Percentiles rank a stretch among this genome's conserved stretches.
Evolutionary conservation across 1,140 invertebrate genomes (phyloP).

Genomic region (Heliconius congener): DNA sequence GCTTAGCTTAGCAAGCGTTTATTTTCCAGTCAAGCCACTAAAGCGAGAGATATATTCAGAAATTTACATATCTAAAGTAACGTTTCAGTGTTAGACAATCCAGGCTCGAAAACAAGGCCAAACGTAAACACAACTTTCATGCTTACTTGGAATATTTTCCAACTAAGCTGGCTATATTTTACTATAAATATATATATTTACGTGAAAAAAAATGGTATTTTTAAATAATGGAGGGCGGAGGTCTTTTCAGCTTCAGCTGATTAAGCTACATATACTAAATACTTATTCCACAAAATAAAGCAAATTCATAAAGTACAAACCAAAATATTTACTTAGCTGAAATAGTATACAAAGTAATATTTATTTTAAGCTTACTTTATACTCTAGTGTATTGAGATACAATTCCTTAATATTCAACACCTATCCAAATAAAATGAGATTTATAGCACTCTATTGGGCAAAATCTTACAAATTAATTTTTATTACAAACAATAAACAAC

Average conservation of each 20-base stretch:
- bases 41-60: constrained; percentile 22
- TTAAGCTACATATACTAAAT: neutral
- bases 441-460: neutral
- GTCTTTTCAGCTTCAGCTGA: too few species aligned
- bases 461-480: neutral
- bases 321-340: neutral
- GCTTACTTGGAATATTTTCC: neutral
- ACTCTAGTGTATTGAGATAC: neutral
- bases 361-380: neutral
- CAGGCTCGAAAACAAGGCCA: constrained; percentile 7
- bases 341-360: neutral
- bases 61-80: constrained; percentile 28
- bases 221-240: too few species aligned
- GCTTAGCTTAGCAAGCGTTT: neutral
- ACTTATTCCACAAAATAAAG: neutral
- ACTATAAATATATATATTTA: too few species aligned
- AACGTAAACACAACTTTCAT: neutral
- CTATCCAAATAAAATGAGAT: neutral
- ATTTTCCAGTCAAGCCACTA: constrained; percentile 6
- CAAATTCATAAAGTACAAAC: neutral
- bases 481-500: neutral
- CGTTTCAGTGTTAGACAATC: constrained; percentile 24
- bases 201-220: too few species aligned
- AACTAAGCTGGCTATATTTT: neutral
- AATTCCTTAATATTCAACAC: neutral